A percentile compares a stretch with the other conserved stretches of the same genome.
Evolutionary conservation across 2,888 invertebrate genomes (phyloP).

Genomic region (Venustoraphidia nigricollis): DNA sequence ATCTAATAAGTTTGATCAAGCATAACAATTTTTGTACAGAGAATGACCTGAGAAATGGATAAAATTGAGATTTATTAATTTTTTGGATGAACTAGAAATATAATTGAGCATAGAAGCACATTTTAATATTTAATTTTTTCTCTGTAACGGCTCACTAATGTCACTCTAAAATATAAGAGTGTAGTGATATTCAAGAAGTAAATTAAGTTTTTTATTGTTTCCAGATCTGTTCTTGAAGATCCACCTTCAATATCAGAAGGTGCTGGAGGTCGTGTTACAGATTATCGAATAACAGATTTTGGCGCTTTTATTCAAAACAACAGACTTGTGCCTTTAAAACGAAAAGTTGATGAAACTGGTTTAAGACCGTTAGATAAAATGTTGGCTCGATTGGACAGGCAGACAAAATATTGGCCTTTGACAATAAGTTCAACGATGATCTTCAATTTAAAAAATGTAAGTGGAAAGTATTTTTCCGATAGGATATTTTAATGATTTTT

Average conservation of each 20-base stretch:
- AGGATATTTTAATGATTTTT: too few species aligned
- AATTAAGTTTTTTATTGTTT: neutral
- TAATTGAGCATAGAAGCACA: too few species aligned
- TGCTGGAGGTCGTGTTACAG: slow-evolving; percentile 83
- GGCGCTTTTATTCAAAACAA: slow-evolving; percentile 78
- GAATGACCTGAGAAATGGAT: too few species aligned
- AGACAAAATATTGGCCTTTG: slow-evolving; percentile 78
- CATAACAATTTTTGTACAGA: too few species aligned
- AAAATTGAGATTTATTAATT: too few species aligned
- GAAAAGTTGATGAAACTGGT: slow-evolving; percentile 22
- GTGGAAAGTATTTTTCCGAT: slow-evolving; percentile 13
- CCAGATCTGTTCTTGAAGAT: slow-evolving; percentile 78
- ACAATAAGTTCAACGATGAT: slow-evolving; percentile 79
- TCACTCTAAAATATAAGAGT: too few species aligned
- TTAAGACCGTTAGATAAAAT: slow-evolving; percentile 45
- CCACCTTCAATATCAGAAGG: slow-evolving; percentile 92
- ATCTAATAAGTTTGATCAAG: too few species aligned
- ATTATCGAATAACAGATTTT: slow-evolving; percentile 78
- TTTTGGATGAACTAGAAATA: too few species aligned
- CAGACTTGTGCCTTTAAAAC: slow-evolving; percentile 54
- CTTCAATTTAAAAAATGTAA: slow-evolving; percentile 63
- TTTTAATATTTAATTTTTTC: too few species aligned
- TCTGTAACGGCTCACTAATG: too few species aligned
- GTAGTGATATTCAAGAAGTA: too few species aligned
- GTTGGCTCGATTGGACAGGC: slow-evolving; percentile 52